Conservation (phyloP, 2,888 invertebrate genomes). For the Drosophila infuscata region DNA sequence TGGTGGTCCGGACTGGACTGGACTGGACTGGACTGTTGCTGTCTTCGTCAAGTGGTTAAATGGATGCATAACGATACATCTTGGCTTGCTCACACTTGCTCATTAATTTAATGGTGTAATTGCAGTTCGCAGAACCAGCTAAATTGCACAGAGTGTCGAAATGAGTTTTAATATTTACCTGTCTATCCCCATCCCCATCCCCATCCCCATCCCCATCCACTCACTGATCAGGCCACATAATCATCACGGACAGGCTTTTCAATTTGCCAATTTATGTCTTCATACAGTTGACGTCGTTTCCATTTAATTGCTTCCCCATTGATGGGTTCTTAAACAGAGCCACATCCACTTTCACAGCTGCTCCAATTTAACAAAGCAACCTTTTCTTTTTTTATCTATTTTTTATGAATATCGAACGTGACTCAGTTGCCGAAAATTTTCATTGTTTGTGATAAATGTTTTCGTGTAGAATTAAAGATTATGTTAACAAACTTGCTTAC, state of each 20-base stretch:
- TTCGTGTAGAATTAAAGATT: neutral
- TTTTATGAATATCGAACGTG: constrained; percentile 59
- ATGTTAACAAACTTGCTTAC: neutral
- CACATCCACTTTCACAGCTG: constrained; percentile 50
- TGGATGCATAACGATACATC: constrained; percentile 35
- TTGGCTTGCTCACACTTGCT: constrained; percentile 56
- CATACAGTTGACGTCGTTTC: constrained; percentile 54
- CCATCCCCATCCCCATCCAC: too few relatives aligned
- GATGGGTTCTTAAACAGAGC: constrained; percentile 20
- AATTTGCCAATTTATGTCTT: constrained; percentile 80
- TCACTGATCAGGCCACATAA: constrained; percentile 57
- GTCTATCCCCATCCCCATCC: constrained; percentile 8
- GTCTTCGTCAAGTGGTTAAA: constrained; percentile 7
- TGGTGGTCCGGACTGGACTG: too few relatives aligned
- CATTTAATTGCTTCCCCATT: constrained; percentile 4
- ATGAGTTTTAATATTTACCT: constrained; percentile 61
- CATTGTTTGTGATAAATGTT: constrained; percentile 5
- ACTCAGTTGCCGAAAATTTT: constrained; percentile 66
- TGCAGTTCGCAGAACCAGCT: constrained; percentile 47
- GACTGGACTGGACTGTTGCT: neutral
- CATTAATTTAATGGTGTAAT: constrained; percentile 80
- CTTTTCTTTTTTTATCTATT: neutral
- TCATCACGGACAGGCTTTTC: constrained; percentile 61
- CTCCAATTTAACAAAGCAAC: neutral
- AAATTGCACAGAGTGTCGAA: constrained; percentile 54